These are phyloP conservation scores for Prinia subflava DNA, from an alignment of 2,113 vertebrate species.

Conservation along the genomic window DNA sequence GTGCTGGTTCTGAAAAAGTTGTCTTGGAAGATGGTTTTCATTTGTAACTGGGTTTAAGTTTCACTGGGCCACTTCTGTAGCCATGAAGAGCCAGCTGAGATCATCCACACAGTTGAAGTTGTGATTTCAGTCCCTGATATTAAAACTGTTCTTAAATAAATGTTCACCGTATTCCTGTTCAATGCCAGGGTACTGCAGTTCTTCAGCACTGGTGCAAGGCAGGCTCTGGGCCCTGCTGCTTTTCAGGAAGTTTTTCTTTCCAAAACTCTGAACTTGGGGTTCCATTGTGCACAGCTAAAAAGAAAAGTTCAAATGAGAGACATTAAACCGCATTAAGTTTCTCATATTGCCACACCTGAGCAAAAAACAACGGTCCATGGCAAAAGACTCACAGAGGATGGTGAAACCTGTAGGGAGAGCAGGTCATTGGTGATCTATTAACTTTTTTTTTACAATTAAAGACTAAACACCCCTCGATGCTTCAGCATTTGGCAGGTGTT, in stretches of 20 bases:
- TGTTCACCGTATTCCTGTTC: accelerated
- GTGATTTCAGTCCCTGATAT: not conserved
- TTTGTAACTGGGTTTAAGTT: not conserved
- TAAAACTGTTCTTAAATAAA: not conserved
- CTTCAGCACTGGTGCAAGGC: not conserved
- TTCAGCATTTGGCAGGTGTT: not conserved
- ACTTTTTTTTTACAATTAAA: not conserved
- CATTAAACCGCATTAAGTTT: accelerated
- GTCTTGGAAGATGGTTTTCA: not conserved
- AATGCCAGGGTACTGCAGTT: not conserved
- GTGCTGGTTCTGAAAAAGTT: not conserved
- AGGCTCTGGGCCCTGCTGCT: not conserved
- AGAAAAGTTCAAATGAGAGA: not conserved
- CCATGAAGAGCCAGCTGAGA: not conserved
- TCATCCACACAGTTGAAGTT: not conserved
- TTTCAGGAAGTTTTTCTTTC: not conserved
- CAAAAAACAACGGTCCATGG: accelerated
- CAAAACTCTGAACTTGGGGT: not conserved
- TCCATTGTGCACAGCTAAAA: not conserved
- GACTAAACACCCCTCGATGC: accelerated
- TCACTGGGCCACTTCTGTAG: not conserved
- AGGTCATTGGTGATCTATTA: accelerated
- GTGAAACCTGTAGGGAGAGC: not conserved
- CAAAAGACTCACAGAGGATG: accelerated
- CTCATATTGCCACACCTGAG: not conserved